Percentiles rank a stretch among this genome's conserved stretches.
Evolutionary conservation across 1,140 invertebrate genomes (phyloP).

Genomic region (Laupala kohalensis): DNA sequence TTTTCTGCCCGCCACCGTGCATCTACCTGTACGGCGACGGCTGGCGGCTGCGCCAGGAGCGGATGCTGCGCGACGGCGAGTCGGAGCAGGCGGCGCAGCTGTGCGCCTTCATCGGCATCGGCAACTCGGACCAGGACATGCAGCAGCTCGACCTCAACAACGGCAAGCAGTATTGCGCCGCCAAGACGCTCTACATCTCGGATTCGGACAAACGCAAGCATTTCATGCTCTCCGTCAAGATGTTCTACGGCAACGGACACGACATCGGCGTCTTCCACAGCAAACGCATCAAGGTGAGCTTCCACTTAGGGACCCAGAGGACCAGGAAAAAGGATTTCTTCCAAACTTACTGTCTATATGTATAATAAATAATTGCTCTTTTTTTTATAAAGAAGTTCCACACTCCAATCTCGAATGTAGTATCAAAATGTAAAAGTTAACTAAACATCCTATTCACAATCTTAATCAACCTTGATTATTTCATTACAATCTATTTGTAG

Average conservation of each 20-base stretch:
- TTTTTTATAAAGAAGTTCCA: too few relatives aligned
- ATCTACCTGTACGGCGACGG: constrained; percentile 97
- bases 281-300: constrained; percentile 98
- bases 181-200: constrained; percentile 97
- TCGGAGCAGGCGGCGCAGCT: constrained; percentile 81
- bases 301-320: too few relatives aligned
- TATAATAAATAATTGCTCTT: too few relatives aligned
- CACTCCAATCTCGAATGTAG: too few relatives aligned
- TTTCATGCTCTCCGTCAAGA: constrained; percentile 97
- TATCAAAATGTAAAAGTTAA: too few relatives aligned
- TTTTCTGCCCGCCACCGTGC: constrained; percentile 98
- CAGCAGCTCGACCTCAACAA: constrained; percentile 94
- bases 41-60: constrained; percentile 86
- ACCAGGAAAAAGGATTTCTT: too few relatives aligned
- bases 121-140: constrained; percentile 97
- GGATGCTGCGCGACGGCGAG: constrained; percentile 77
- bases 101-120: constrained; percentile 97
- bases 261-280: constrained; percentile 98
- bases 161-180: constrained; percentile 94
- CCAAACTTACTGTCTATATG: too few relatives aligned
- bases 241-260: constrained; percentile 97
- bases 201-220: constrained; percentile 99
- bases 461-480: too few relatives aligned
- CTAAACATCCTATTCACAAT: too few relatives aligned
- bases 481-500: too few relatives aligned